phyloP scores from a whole-genome alignment of 2,797 vertebrate genomes.

The Phoebastria nigripes region DNA sequence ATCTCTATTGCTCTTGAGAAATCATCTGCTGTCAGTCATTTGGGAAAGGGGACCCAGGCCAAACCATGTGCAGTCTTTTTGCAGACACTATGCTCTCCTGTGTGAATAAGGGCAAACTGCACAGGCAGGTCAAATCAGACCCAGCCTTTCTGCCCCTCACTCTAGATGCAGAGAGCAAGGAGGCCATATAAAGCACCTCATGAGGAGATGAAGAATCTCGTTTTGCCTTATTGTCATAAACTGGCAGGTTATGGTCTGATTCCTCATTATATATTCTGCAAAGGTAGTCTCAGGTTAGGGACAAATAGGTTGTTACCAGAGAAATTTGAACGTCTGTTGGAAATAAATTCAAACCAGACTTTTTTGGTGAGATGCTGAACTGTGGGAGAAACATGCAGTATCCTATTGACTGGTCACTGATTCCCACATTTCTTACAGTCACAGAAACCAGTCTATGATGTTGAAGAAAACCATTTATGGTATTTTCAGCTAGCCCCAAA shows the following conservation, averaged over 20 bases:
- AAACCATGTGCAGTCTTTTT: background rate
- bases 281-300: background rate
- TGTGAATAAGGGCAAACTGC: background rate
- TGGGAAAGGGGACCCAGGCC: background rate
- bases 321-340: fast-evolving
- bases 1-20: background rate
- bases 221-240: background rate
- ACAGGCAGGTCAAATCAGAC: background rate
- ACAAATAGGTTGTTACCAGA: background rate
- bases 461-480: background rate
- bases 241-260: background rate
- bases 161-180: background rate
- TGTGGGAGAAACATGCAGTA: background rate
- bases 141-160: background rate
- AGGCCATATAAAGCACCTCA: fast-evolving
- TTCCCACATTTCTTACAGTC: background rate
- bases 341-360: background rate
- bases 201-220: background rate
- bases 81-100: background rate
- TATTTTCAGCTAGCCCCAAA: background rate
- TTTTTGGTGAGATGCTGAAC: background rate
- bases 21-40: background rate
- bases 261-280: background rate
- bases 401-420: background rate
- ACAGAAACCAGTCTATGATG: background rate